Conservation (phyloP, 2,888 invertebrate genomes). For the Drosophila yooni region DNA sequence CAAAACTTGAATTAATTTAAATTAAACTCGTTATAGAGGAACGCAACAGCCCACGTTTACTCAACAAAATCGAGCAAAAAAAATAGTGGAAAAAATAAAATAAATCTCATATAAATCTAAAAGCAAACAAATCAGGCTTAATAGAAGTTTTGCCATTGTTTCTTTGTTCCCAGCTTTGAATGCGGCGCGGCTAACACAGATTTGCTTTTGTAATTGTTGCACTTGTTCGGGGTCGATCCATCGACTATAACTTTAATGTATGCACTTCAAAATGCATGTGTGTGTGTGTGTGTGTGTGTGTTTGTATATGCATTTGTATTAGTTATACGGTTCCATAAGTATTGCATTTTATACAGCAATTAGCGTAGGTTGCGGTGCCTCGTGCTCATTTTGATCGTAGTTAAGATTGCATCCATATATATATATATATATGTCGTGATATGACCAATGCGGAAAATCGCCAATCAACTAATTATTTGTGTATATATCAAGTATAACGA, state of each 20-base stretch:
- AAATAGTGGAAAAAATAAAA: not conserved
- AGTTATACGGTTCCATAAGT: constrained; percentile 36
- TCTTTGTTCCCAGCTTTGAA: constrained; percentile 33
- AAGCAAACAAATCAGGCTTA: constrained; percentile 33
- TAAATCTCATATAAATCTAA: constrained; percentile 12
- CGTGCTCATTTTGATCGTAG: constrained; percentile 50
- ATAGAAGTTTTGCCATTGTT: constrained; percentile 35
- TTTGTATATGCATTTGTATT: constrained; percentile 10
- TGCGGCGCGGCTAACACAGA: constrained; percentile 35
- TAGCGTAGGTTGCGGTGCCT: constrained; percentile 57
- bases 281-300: not conserved
- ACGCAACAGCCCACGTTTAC: constrained; percentile 6
- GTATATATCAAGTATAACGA: constrained; percentile 38
- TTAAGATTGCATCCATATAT: constrained; percentile 52
- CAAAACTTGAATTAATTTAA: not conserved
- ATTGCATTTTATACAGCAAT: constrained; percentile 61
- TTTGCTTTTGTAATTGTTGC: constrained; percentile 49
- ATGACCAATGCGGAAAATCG: constrained; percentile 55
- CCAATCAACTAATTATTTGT: constrained; percentile 34
- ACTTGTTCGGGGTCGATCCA: constrained; percentile 56
- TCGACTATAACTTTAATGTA: constrained; percentile 52
- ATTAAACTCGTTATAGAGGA: not conserved
- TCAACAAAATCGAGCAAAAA: not conserved
- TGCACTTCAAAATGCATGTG: constrained; percentile 34
- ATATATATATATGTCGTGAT: constrained; percentile 35